Percentiles rank a stretch among this genome's conserved stretches.
These are phyloP conservation scores for Sminthurides bifidus DNA, from an alignment of 1,140 invertebrate genomes.

Conservation along the genomic window DNA sequence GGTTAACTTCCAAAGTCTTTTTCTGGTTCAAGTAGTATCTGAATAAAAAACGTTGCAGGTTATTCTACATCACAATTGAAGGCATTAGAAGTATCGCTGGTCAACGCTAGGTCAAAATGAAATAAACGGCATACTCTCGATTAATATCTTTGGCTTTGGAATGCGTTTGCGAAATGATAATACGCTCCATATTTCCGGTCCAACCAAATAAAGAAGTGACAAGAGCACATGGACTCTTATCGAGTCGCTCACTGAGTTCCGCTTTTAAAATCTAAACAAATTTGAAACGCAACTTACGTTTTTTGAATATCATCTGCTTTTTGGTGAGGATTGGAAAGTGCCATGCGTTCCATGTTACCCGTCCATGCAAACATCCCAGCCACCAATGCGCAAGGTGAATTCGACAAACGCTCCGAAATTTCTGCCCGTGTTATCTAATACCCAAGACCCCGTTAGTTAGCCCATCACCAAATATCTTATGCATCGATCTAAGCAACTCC, in stretches of 20 bases:
- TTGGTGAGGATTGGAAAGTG: slow-evolving; percentile 91
- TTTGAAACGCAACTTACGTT: slow-evolving; percentile 38
- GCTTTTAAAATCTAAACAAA: slow-evolving; percentile 47
- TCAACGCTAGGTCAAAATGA: not conserved
- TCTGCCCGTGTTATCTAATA: slow-evolving; percentile 65
- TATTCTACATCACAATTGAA: not conserved
- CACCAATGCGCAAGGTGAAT: slow-evolving; percentile 92
- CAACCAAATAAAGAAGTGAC: slow-evolving; percentile 54
- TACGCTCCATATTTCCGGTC: slow-evolving; percentile 61
- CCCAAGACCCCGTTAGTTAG: no score
- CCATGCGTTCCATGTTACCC: slow-evolving; percentile 97
- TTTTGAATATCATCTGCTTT: slow-evolving; percentile 86
- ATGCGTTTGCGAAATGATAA: slow-evolving; percentile 56
- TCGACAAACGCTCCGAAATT: slow-evolving; percentile 78
- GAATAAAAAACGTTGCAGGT: slow-evolving; percentile 19
- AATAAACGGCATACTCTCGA: slow-evolving; percentile 39
- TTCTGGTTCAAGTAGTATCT: slow-evolving; percentile 90
- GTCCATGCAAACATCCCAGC: slow-evolving; percentile 96
- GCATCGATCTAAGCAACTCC: not conserved
- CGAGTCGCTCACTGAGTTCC: slow-evolving; percentile 48
- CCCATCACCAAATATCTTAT: not conserved
- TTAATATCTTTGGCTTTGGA: slow-evolving; percentile 51
- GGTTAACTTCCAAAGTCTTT: slow-evolving; percentile 96
- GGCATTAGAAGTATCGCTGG: not conserved
- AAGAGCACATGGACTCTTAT: slow-evolving; percentile 51